Conservation (phyloP, 1,140 invertebrate species). For the Bradysia coprophila region DNA sequence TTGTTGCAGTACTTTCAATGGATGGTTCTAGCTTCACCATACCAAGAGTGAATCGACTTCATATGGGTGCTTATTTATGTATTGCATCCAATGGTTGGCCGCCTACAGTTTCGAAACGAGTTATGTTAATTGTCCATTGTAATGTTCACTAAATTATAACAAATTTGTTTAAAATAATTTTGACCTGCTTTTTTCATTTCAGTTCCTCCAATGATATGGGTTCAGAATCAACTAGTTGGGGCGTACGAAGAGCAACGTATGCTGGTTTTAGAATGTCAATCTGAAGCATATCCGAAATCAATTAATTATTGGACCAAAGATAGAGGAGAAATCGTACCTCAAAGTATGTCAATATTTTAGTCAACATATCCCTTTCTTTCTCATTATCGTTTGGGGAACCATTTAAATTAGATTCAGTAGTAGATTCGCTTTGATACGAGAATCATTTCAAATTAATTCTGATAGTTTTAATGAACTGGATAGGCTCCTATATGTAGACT, state of each 20-base stretch:
- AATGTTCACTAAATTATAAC: conserved; percentile 25
- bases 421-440: too few species aligned
- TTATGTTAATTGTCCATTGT: conserved; percentile 77
- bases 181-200: conserved; percentile 2
- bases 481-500: too few species aligned
- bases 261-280: conserved; percentile 61
- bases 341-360: too few species aligned
- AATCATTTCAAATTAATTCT: too few species aligned
- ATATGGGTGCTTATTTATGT: conserved; percentile 79
- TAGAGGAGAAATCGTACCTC: conserved; percentile 51
- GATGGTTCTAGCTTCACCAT: conserved; percentile 63
- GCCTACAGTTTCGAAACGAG: conserved; percentile 72
- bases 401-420: too few species aligned
- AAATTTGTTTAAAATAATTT: background rate
- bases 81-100: conserved; percentile 76
- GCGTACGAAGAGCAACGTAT: conserved; percentile 51
- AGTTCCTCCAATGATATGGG: conserved; percentile 68
- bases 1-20: conserved; percentile 35
- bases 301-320: conserved; percentile 72
- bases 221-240: conserved; percentile 63
- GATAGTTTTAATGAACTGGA: too few species aligned
- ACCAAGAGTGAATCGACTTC: conserved; percentile 58
- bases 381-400: too few species aligned
- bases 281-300: conserved; percentile 72
- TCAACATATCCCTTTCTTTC: too few species aligned